Evolutionary conservation across 2,888 invertebrate genomes (phyloP).

Genomic region (Hermodice carunculata): DNA sequence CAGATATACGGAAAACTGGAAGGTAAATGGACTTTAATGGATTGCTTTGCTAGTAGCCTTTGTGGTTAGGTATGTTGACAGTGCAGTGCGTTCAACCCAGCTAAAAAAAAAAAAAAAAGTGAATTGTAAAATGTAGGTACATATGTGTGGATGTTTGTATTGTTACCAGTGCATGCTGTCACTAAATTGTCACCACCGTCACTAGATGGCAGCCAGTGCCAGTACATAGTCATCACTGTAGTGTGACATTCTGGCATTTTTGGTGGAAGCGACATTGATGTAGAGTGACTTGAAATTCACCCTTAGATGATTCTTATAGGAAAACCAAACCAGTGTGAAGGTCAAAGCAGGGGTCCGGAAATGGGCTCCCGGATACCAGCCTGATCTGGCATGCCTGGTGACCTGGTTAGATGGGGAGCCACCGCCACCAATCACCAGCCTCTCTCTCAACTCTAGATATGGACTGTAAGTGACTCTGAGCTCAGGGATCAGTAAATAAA

Average conservation of each 20-base stretch:
- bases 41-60: too few species aligned
- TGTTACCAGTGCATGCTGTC: too few species aligned
- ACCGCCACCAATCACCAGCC: conserved; percentile 87
- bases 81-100: too few species aligned
- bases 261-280: not conserved
- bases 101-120: too few species aligned
- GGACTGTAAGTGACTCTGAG: conserved; percentile 98
- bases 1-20: too few species aligned
- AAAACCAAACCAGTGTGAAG: conserved; percentile 67
- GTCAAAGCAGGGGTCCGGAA: conserved; percentile 84
- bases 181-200: too few species aligned
- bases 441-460: conserved; percentile 95
- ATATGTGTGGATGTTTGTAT: too few species aligned
- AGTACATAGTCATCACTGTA: not conserved
- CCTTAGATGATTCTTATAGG: conserved; percentile 28
- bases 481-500: too few species aligned
- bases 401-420: conserved; percentile 81
- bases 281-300: not conserved
- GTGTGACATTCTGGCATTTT: not conserved
- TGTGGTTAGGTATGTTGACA: too few species aligned
- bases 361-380: conserved; percentile 95
- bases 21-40: too few species aligned
- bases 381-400: conserved; percentile 93
- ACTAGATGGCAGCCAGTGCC: too few species aligned
- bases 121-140: too few species aligned